Evolutionary conservation across 2,797 vertebrate genomes (phyloP).

Genomic region (Pipistrellus nathusii): DNA sequence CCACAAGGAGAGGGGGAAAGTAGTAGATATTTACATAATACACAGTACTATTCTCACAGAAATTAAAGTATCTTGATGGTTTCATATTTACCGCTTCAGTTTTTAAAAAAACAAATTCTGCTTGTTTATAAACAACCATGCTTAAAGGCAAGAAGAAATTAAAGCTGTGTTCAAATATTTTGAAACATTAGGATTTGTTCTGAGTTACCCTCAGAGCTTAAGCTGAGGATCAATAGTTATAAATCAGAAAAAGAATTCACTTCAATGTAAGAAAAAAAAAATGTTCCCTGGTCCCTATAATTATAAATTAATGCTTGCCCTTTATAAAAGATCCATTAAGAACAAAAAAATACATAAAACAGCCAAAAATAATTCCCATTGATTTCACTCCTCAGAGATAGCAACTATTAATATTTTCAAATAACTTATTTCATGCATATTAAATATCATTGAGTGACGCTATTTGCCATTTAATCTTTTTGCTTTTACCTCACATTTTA

Average conservation of each 20-base stretch:
- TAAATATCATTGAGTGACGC: not conserved
- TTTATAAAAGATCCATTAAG: not conserved
- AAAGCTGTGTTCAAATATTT: not conserved
- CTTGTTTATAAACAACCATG: not conserved
- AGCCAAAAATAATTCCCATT: not conserved
- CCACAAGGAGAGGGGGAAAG: not conserved
- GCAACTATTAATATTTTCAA: conserved; percentile 24
- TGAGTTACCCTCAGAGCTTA: not conserved
- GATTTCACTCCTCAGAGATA: not conserved
- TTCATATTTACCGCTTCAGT: not conserved
- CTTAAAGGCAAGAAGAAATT: not conserved
- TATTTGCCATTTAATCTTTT: not conserved
- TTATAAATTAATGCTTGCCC: not conserved
- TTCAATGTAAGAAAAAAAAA: not conserved
- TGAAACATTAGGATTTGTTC: not conserved
- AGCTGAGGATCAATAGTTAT: not conserved
- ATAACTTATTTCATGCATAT: not conserved
- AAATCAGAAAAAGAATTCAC: conserved; percentile 21
- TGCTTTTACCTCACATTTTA: conserved; percentile 36
- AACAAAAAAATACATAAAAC: not conserved
- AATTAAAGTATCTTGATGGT: not conserved
- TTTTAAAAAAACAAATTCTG: not conserved
- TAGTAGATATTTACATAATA: not conserved
- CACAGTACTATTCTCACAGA: not conserved
- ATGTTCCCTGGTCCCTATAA: not conserved